Evolutionary conservation across 2,888 invertebrate species (phyloP).

Genomic region (Papilio protenor): DNA sequence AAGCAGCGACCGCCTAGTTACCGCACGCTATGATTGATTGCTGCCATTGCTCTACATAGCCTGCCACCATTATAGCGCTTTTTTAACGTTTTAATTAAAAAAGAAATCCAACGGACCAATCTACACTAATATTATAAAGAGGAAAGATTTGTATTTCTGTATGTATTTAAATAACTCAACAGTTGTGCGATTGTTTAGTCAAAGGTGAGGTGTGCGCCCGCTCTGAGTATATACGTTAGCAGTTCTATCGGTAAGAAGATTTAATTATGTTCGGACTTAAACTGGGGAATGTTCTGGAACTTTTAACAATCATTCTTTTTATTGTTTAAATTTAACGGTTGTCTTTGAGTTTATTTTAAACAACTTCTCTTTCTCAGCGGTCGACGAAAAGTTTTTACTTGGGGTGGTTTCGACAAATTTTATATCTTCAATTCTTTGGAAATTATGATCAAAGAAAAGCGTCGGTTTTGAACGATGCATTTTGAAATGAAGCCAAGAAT

Average conservation of each 20-base stretch:
- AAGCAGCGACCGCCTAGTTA: constrained; percentile 41
- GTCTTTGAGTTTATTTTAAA: neutral
- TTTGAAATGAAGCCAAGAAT: neutral
- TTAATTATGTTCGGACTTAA: neutral
- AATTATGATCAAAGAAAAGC: neutral
- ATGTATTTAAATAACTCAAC: too few species aligned
- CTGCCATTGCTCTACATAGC: constrained; percentile 19
- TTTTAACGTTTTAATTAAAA: neutral
- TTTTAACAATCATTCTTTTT: neutral
- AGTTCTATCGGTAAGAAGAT: too few species aligned
- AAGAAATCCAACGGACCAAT: neutral
- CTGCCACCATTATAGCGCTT: neutral
- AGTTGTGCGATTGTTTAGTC: too few species aligned
- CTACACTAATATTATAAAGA: neutral
- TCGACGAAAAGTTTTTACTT: neutral
- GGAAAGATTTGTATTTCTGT: too few species aligned
- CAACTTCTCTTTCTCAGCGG: neutral
- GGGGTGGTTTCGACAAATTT: neutral
- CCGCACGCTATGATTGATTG: constrained; percentile 39
- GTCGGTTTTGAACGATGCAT: neutral
- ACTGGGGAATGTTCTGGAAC: neutral
- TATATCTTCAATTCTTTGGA: neutral
- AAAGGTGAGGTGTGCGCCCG: too few species aligned
- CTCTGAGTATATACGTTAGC: too few species aligned
- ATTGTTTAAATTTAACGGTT: neutral